phyloP scores from a whole-genome alignment of 2,113 vertebrate genomes.

The Mormoops blainvillei region DNA sequence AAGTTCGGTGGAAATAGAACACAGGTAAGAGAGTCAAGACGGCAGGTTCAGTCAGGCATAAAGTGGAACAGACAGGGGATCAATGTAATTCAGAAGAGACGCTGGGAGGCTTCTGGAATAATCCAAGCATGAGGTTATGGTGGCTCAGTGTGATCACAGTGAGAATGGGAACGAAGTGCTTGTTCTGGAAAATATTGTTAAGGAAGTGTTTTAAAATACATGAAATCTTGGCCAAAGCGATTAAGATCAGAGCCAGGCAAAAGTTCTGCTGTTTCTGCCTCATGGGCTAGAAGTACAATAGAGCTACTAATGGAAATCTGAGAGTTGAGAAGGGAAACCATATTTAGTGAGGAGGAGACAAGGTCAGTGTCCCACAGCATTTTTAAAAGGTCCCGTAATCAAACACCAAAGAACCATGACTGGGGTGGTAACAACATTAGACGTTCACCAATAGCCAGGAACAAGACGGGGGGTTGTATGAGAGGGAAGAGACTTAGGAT shows the following conservation, averaged over 20 bases:
- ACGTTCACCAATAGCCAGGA: not conserved
- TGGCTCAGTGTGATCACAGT: too few species aligned
- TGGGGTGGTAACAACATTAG: not conserved
- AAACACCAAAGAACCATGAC: not conserved
- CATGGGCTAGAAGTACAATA: not conserved
- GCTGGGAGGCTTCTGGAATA: not conserved
- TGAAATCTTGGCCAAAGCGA: not conserved
- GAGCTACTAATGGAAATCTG: not conserved
- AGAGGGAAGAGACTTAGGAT: not conserved
- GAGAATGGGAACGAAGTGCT: not conserved
- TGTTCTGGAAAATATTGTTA: not conserved
- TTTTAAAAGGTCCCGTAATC: not conserved
- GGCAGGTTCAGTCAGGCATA: not conserved
- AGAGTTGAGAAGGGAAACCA: not conserved
- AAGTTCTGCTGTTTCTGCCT: not conserved
- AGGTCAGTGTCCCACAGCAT: not conserved
- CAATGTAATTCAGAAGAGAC: not conserved
- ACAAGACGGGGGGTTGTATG: not conserved
- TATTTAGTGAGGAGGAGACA: not conserved
- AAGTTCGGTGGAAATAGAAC: not conserved
- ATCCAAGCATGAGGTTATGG: not conserved
- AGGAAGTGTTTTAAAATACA: not conserved
- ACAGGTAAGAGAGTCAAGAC: not conserved
- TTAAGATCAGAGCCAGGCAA: not conserved
- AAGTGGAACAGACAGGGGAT: not conserved